A percentile compares a stretch with the other conserved stretches of the same genome.
Conservation (phyloP, 2,797 vertebrate genomes). For the Allobates femoralis region DNA sequence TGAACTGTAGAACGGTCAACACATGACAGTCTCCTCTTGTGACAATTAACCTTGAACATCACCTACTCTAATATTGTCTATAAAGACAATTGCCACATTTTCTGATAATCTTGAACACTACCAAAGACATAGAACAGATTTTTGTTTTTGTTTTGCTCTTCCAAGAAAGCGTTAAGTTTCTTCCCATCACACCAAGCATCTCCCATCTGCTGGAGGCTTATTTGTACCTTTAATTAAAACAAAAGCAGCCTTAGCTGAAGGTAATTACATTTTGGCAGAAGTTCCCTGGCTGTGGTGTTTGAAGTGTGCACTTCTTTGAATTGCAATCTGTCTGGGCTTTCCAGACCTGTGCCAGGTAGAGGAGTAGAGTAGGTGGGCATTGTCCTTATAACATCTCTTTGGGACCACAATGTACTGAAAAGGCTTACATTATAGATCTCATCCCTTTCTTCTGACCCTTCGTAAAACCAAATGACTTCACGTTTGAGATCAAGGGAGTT, state of each 20-base stretch:
- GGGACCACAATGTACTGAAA: neutral
- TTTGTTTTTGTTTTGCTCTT: conserved; percentile 9
- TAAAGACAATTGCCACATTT: neutral
- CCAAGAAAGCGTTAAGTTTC: conserved; percentile 37
- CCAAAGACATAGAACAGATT: neutral
- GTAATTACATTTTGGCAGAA: conserved; percentile 57
- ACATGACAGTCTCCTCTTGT: no score
- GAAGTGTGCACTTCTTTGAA: conserved; percentile 47
- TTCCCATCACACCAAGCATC: conserved; percentile 38
- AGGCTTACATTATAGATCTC: neutral
- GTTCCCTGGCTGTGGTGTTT: conserved; percentile 32
- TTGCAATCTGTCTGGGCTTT: conserved; percentile 51
- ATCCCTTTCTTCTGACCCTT: neutral
- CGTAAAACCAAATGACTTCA: neutral
- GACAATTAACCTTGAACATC: neutral
- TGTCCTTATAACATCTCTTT: conserved; percentile 1
- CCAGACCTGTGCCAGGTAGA: conserved; percentile 17
- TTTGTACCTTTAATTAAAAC: conserved; percentile 63
- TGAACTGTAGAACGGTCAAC: no score
- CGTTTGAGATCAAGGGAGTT: neutral
- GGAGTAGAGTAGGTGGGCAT: conserved; percentile 24
- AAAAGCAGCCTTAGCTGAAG: conserved; percentile 59
- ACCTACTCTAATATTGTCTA: neutral
- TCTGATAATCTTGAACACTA: no score
- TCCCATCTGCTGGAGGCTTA: conserved; percentile 54